phyloP scores from a whole-genome alignment of 64 coral and sea anemone genomes.

The Orbicella faveolata region DNA sequence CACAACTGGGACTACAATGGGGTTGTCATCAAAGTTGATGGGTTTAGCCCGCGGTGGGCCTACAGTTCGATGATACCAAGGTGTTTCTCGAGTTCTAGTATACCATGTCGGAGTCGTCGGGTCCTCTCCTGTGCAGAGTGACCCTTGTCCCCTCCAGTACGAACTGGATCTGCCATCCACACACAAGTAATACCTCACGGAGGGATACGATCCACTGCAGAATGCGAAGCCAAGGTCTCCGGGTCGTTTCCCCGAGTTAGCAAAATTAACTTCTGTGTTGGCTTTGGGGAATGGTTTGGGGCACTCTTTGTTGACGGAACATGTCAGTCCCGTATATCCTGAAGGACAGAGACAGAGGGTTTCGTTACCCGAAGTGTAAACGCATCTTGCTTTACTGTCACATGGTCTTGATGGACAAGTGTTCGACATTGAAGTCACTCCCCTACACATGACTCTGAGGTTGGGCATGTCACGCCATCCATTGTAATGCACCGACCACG shows the following conservation, averaged over 20 bases:
- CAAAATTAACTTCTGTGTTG: background rate
- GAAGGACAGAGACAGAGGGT: slow-evolving; percentile 65
- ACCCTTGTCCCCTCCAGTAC: slow-evolving; percentile 33
- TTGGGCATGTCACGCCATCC: slow-evolving; percentile 13
- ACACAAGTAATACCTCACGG: slow-evolving; percentile 41
- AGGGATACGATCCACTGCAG: slow-evolving; percentile 35
- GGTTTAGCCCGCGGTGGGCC: background rate
- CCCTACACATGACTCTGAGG: slow-evolving; percentile 64
- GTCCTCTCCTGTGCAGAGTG: background rate
- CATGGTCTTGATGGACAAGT: slow-evolving; percentile 37
- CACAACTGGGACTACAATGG: slow-evolving; percentile 39
- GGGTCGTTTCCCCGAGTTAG: background rate
- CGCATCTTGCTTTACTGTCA: slow-evolving; percentile 28
- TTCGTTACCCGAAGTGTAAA: slow-evolving; percentile 74
- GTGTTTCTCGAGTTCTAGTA: background rate
- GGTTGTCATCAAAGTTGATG: slow-evolving; percentile 72
- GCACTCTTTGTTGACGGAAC: slow-evolving; percentile 38
- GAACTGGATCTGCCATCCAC: background rate
- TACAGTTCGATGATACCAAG: background rate
- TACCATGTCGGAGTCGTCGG: background rate
- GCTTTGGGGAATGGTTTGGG: background rate
- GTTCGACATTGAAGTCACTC: slow-evolving; percentile 28
- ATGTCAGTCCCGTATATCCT: slow-evolving; percentile 33
- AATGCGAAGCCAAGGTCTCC: slow-evolving; percentile 50
- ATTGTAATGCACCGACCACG: slow-evolving; percentile 43